Conservation (phyloP, 2,888 invertebrate species). For the Imbricaverruca yamaguchii region DNA sequence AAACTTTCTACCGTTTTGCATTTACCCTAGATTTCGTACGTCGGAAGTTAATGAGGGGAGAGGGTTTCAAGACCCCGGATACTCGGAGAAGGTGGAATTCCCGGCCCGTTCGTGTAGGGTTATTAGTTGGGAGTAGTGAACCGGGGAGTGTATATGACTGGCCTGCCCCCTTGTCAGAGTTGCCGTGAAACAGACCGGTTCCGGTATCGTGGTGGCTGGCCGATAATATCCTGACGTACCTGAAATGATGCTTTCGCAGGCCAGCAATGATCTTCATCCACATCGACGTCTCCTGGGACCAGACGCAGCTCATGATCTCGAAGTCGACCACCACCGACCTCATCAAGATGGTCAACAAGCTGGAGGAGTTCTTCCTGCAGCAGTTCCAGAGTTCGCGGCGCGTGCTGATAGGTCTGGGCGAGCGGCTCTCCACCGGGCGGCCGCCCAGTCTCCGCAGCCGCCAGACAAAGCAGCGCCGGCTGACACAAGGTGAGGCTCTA, state of each 20-base stretch:
- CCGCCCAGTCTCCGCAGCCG: not conserved
- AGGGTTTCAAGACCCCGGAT: too few species aligned
- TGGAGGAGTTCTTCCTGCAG: slow-evolving; percentile 96
- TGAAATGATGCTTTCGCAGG: slow-evolving; percentile 43
- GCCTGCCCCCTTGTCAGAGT: too few species aligned
- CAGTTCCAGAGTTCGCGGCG: slow-evolving; percentile 93
- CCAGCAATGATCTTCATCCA: slow-evolving; percentile 87
- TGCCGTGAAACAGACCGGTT: too few species aligned
- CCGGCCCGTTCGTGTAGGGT: too few species aligned
- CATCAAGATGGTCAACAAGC: slow-evolving; percentile 90
- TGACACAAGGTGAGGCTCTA: not conserved
- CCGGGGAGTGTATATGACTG: too few species aligned
- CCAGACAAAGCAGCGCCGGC: not conserved
- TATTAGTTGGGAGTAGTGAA: too few species aligned
- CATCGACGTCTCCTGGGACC: slow-evolving; percentile 89
- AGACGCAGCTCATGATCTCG: slow-evolving; percentile 91
- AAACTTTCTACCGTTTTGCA: too few species aligned
- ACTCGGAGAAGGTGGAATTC: too few species aligned
- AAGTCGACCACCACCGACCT: slow-evolving; percentile 95
- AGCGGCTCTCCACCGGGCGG: not conserved
- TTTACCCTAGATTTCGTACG: too few species aligned
- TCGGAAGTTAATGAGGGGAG: too few species aligned
- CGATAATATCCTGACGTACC: too few species aligned
- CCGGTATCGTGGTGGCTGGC: too few species aligned
- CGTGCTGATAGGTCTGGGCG: slow-evolving; percentile 3